phyloP scores from a whole-genome alignment of 2,797 vertebrate species.

The Uromys caudimaculatus region DNA sequence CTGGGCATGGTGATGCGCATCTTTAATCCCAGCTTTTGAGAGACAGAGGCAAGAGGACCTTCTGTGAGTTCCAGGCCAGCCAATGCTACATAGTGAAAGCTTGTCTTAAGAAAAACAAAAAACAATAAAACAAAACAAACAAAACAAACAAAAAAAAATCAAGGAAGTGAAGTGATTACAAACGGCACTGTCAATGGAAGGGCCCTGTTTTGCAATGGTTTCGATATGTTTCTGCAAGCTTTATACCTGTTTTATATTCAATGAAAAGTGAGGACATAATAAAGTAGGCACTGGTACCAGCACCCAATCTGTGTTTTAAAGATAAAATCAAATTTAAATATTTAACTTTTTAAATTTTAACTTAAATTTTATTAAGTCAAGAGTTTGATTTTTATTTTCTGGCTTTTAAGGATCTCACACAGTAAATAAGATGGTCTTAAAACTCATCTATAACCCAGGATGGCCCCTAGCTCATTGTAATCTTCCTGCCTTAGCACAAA shows the following conservation, averaged over 20 bases:
- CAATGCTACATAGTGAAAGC: neutral
- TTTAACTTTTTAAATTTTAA: neutral
- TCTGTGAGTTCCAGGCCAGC: neutral
- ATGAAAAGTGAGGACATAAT: conserved; percentile 40
- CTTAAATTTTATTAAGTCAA: neutral
- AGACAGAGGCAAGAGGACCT: neutral
- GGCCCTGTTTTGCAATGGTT: neutral
- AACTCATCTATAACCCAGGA: neutral
- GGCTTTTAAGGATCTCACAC: neutral
- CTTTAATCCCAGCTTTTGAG: neutral
- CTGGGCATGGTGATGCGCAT: neutral
- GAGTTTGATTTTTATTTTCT: neutral
- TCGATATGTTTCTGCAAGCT: neutral
- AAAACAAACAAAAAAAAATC: neutral
- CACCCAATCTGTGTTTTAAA: conserved; percentile 2
- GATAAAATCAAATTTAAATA: conserved; percentile 18
- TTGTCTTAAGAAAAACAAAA: neutral
- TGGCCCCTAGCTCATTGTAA: neutral
- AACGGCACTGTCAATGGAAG: neutral
- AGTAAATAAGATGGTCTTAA: no score
- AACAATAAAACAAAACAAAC: no score
- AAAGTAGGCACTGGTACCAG: neutral
- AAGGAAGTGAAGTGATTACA: neutral
- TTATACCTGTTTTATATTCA: neutral
- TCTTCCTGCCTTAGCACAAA: neutral